Percentiles rank a stretch among this genome's conserved stretches.
These are phyloP conservation scores for Dascillus cervinus DNA, from an alignment of 2,888 invertebrate genomes.

Conservation along the genomic window DNA sequence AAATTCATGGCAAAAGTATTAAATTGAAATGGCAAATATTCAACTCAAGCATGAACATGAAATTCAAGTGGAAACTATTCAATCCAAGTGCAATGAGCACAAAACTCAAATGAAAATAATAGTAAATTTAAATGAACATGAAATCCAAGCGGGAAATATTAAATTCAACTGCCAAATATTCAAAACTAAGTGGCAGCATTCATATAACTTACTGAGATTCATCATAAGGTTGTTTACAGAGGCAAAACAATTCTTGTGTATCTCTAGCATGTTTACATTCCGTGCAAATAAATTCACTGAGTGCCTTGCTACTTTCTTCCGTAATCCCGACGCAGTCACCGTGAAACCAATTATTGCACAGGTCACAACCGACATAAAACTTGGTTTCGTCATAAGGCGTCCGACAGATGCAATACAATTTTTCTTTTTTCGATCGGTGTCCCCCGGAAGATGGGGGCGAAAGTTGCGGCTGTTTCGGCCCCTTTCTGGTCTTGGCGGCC, in stretches of 20 bases:
- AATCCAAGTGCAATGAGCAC: too few relatives aligned
- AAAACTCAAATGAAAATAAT: too few relatives aligned
- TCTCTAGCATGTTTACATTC: constrained; percentile 81
- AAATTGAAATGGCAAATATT: too few relatives aligned
- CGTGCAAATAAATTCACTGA: constrained; percentile 84
- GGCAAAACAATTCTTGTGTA: constrained; percentile 89
- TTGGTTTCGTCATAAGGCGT: constrained; percentile 94
- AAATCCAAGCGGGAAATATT: too few relatives aligned
- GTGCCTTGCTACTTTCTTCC: constrained; percentile 81
- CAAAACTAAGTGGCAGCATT: too few relatives aligned
- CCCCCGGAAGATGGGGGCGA: constrained; percentile 16
- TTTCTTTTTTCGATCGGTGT: constrained; percentile 53
- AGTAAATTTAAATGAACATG: too few relatives aligned
- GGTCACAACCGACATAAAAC: constrained; percentile 97
- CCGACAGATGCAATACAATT: constrained; percentile 84
- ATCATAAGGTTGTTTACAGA: constrained; percentile 94
- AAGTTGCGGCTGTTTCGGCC: not conserved
- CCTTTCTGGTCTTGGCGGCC: not conserved
- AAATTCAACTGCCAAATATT: too few relatives aligned
- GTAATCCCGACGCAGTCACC: constrained; percentile 93
- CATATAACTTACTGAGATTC: constrained; percentile 87
- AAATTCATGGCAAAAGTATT: too few relatives aligned
- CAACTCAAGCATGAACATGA: too few relatives aligned
- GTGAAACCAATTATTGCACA: constrained; percentile 98
- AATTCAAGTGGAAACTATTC: too few relatives aligned